A percentile compares a stretch with the other conserved stretches of the same genome.
Conservation (phyloP, 2,888 invertebrate species). For the Theretra japonica region DNA sequence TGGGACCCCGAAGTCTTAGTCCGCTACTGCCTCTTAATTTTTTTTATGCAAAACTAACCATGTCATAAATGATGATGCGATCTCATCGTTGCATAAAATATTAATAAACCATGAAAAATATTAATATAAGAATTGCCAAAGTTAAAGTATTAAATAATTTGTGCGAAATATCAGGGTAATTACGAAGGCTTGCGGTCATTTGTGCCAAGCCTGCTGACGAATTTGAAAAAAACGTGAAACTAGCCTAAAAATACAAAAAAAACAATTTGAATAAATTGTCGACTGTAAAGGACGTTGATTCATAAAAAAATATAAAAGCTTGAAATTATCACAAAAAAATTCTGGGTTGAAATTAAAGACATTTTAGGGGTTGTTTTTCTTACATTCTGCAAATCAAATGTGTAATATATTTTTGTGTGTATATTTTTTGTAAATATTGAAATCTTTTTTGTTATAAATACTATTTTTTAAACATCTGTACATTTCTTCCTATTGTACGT, state of each 20-base stretch:
- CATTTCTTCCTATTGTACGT: background rate
- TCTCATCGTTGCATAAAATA: background rate
- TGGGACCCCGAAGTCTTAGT: too few relatives aligned
- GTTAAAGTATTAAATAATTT: constrained; percentile 9
- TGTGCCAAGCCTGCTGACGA: background rate
- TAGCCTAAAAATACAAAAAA: background rate
- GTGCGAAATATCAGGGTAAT: constrained; percentile 22
- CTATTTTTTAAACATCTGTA: constrained; percentile 3
- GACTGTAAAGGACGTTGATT: background rate
- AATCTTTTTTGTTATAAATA: constrained; percentile 4
- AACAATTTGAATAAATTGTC: background rate
- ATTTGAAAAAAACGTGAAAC: background rate
- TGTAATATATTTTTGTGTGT: constrained; percentile 11
- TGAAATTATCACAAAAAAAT: background rate
- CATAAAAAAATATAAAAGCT: background rate
- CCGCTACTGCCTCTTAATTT: too few relatives aligned
- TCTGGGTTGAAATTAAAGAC: background rate
- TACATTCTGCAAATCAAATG: constrained; percentile 1
- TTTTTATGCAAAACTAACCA: too few relatives aligned
- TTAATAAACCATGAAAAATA: background rate
- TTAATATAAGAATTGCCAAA: constrained; percentile 9
- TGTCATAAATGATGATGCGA: too few relatives aligned
- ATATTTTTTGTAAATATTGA: constrained; percentile 8
- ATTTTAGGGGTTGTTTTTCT: background rate
- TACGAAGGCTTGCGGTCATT: background rate